Evolutionary conservation across 2,113 vertebrate species (phyloP).

Genomic region (Tachycineta bicolor): DNA sequence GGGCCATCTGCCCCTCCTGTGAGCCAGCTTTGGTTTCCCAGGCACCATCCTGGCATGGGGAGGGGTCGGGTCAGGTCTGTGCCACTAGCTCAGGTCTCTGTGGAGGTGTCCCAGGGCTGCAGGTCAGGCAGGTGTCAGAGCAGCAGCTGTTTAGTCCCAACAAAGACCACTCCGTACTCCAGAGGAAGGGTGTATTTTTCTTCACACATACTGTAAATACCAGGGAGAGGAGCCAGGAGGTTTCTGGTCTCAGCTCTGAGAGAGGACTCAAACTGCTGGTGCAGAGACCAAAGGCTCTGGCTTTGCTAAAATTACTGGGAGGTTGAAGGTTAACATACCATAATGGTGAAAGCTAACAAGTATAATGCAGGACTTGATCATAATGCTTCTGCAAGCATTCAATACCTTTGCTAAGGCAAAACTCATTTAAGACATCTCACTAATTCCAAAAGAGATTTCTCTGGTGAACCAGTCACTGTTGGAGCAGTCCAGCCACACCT

Average conservation of each 20-base stretch:
- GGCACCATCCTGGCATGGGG: not conserved
- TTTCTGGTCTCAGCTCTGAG: not conserved
- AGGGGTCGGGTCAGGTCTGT: not conserved
- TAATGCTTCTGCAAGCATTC: not conserved
- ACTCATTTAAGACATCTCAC: not conserved
- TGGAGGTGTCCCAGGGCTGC: fast-evolving
- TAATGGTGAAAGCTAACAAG: not conserved
- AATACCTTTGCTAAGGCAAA: not conserved
- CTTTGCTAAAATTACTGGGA: not conserved
- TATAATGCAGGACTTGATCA: not conserved
- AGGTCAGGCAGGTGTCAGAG: not conserved
- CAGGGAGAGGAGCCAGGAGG: not conserved
- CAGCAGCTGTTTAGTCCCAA: not conserved
- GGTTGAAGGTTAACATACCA: not conserved
- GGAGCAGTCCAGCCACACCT: not conserved
- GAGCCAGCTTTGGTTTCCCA: not conserved
- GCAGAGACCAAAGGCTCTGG: not conserved
- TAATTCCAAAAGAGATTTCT: not conserved
- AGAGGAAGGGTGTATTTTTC: not conserved
- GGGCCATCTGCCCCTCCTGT: not conserved
- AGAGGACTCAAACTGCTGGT: not conserved
- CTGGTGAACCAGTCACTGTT: not conserved
- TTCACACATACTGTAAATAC: not conserved
- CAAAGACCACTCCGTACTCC: not conserved
- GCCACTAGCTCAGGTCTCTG: not conserved